Base-by-base conservation (phyloP, 2,113 vertebrate species). In the Agapornis roseicollis region DNA sequence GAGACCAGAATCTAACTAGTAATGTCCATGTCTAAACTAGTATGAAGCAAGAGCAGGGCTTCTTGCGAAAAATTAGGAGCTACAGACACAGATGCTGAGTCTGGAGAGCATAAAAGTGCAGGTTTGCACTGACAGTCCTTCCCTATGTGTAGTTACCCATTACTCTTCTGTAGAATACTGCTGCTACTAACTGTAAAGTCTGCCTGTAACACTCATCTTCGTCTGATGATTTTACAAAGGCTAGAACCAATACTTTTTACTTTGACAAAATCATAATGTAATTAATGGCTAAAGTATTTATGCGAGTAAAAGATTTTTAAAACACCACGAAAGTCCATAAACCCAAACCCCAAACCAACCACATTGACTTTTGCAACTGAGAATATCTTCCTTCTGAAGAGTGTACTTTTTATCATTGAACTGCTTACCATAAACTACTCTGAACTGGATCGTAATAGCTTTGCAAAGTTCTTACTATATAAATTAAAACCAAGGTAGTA, bases 291-390 rank as follows among this genome's bases (percentile, higher is more conserved):
- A 29, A 89, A 80, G 35, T 60, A 47, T 27, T 80, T 31, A 37
- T 11, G 18, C 16, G 2, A 35, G 28, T 42, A 25, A 68, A 52
- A 47, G 16, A 20, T 11, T 41, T 24, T 15, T 46, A 49, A 49
- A 52, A 29, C 0, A 1, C 3, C 11, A 39, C 17, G 20, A 64
- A 35, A 12, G 8, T 10, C 22, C 17, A 35, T 35, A 65, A 41
- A 69, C 80, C 16, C 20, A 86, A 4, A 29, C 27, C 5, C 2
- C 19, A 56, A 80, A 52, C 18, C 31, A 71, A n/a, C 37, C 53
- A 78, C 18, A 68, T 64, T 16, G 80, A 47, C 11, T 47, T 85
- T 7, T 79, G 18, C 14, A 69, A 1, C 22, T 69, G 29, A 77
- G 35, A 31, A 23, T 70, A 18, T 28, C n/a, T 72, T 78, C 11